These are phyloP conservation scores for Styela clava DNA, from an alignment of 23 tunicate genomes.

Conservation along the genomic window DNA sequence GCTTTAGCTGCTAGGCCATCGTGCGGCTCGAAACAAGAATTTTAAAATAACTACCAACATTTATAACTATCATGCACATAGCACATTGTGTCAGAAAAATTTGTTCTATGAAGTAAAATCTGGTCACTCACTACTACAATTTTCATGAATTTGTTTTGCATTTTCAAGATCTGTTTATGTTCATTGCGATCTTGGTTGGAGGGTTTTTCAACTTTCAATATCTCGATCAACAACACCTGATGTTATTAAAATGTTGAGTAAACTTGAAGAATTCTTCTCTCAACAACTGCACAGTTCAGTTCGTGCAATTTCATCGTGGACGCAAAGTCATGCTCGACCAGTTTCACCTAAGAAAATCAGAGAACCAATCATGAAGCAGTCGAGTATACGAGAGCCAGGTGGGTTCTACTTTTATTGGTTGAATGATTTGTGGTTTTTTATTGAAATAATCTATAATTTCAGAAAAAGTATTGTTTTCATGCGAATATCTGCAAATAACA, in stretches of 20 bases:
- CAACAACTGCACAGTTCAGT: slow-evolving; percentile 79
- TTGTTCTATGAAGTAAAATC: too few species aligned
- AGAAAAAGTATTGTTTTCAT: too few species aligned
- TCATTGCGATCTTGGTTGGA: slow-evolving; percentile 75
- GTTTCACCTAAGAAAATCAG: slow-evolving; percentile 12
- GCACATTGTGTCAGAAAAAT: too few species aligned
- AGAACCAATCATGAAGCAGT: background rate
- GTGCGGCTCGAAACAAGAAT: too few species aligned
- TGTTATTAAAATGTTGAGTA: slow-evolving; percentile 85
- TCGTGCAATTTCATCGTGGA: slow-evolving; percentile 55
- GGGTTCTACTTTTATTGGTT: background rate
- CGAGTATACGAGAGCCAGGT: slow-evolving; percentile 1
- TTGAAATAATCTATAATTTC: too few species aligned
- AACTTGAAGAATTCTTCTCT: slow-evolving; percentile 77
- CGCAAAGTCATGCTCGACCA: slow-evolving; percentile 7
- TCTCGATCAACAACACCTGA: slow-evolving; percentile 91
- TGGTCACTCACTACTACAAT: too few species aligned
- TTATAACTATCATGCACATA: too few species aligned
- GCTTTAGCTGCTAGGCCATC: too few species aligned
- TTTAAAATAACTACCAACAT: too few species aligned
- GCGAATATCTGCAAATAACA: too few species aligned
- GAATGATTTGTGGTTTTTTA: too few species aligned
- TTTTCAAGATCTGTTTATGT: slow-evolving; percentile 61
- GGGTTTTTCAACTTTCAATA: slow-evolving; percentile 66
- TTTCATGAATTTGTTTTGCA: background rate